Evolutionary conservation across 23 tunicate genomes (phyloP), one percentile per base, ranked within the genome.

Genomic region (Trididemnum clinides): DNA sequence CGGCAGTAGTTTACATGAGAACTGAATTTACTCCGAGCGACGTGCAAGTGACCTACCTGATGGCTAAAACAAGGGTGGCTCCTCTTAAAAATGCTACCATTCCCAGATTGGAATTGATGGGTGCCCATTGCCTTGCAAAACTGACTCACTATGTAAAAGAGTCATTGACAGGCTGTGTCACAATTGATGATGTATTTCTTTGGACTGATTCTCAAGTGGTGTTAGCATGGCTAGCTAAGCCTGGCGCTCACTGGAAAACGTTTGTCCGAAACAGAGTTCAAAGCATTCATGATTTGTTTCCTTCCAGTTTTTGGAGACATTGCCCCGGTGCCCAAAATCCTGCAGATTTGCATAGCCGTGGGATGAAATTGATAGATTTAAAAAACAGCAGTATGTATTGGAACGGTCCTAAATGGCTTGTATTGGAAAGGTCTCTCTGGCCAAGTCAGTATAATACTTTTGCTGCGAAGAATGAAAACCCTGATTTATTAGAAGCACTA

Each of bases 271-370:
- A 44, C 15, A 59, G 66, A 59, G 25, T 59, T 59, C 66, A 59
- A 59, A 5, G 22, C 20, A 59, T 59, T n/a, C 66, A 59, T 59
- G 66, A 59, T 59, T 59, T 10, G 20, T 59, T 59, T 59, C 25
- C 66, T 59, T 25, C 66, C 22, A 28, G 22, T 59, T 4, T 59
- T 59, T 59, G 66, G 66, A 59, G 66, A n/a, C 66, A 59, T 59
- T 10, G 66, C 66, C 66, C 25, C 22, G 66, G 66, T n/a, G 21
- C 25, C 3, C 23, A 59, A 5, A 59, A 59, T n/a, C 66, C 66
- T 19, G 66, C 25, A 10, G 66, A 59, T n/a, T 10, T 59, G 66
- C 66, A n/a, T 59, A 59, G 66, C 25, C 66, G 66, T 10, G 21
- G 66, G 22, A 10, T 59, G 21, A 59, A n/a, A 59, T n/a, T 59